These are phyloP conservation scores for Pituophis catenifer DNA, from an alignment of 2,113 vertebrate species.

Conservation along the genomic window DNA sequence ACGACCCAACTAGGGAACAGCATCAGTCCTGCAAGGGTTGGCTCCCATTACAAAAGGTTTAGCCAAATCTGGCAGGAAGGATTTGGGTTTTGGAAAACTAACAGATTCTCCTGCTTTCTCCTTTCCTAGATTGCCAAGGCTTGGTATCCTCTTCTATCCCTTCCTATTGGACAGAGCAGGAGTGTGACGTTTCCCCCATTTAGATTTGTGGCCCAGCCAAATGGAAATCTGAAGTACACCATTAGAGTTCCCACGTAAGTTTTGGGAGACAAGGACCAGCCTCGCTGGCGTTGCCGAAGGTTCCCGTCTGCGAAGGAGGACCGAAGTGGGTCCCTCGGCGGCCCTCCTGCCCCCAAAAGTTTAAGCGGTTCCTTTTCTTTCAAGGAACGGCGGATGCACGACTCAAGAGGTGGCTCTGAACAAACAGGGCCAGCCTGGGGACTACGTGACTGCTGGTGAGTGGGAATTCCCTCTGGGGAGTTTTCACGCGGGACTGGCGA, in stretches of 20 bases:
- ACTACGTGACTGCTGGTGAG: rapidly evolving
- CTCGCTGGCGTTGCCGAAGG: no score
- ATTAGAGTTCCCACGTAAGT: neutral
- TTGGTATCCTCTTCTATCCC: neutral
- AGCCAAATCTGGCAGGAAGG: no score
- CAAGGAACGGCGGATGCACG: neutral
- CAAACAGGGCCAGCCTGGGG: neutral
- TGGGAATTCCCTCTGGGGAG: neutral
- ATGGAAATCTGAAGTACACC: neutral
- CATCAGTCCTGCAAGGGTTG: neutral
- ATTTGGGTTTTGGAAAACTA: neutral
- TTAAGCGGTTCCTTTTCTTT: neutral
- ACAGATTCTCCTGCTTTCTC: no score
- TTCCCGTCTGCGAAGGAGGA: no score
- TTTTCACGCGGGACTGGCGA: no score
- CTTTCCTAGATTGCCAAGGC: neutral
- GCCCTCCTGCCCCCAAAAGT: no score
- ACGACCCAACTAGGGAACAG: neutral
- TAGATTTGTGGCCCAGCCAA: rapidly evolving
- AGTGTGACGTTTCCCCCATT: neutral
- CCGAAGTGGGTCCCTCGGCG: neutral
- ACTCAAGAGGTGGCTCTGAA: rapidly evolving
- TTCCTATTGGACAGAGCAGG: no score
- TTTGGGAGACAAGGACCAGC: neutral
- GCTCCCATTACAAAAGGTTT: neutral